Evolutionary conservation across 2,113 vertebrate species (phyloP).

Genomic region (Accipiter cooperii): DNA sequence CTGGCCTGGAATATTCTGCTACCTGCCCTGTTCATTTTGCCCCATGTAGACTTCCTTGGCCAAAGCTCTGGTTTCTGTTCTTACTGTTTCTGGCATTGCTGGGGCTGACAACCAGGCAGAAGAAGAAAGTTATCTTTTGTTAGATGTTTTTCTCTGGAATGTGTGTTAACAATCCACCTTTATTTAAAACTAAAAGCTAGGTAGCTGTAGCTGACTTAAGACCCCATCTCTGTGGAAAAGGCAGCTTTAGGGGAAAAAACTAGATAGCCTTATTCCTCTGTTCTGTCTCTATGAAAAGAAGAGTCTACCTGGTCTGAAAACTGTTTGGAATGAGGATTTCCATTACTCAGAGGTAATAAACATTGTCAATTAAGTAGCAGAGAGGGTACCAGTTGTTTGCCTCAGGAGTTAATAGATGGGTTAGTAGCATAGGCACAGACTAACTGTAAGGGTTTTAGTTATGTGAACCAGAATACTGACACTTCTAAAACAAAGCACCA

Average conservation of each 20-base stretch:
- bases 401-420: not conserved
- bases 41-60: not conserved
- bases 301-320: not conserved
- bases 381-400: not conserved
- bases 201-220: not conserved
- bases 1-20: not conserved
- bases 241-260: not conserved
- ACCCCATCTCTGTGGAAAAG: not conserved
- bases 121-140: not conserved
- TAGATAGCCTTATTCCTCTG: not conserved
- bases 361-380: not conserved
- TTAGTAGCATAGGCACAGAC: not conserved
- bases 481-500: not conserved
- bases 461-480: not conserved
- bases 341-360: not conserved
- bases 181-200: not conserved
- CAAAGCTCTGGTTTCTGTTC: not conserved
- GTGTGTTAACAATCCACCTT: not conserved
- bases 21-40: rapidly evolving
- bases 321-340: not conserved
- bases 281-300: not conserved
- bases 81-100: not conserved
- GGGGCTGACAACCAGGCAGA: not conserved
- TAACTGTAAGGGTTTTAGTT: not conserved
- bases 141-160: not conserved